phyloP scores from a whole-genome alignment of 2,888 invertebrate genomes.

The Sericinus montela region DNA sequence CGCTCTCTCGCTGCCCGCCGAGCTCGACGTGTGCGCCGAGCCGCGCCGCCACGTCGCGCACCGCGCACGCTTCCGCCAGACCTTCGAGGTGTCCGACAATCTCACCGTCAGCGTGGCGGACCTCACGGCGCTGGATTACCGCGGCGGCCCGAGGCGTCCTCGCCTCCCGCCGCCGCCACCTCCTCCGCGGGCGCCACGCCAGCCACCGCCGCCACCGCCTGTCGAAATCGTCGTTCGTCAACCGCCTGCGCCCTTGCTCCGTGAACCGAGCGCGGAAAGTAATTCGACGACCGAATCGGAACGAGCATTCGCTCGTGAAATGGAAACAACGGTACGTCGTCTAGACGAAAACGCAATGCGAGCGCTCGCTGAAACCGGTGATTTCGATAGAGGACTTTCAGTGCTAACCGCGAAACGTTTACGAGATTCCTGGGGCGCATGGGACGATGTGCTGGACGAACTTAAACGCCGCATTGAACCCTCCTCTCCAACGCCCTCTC shows the following conservation, averaged over 20 bases:
- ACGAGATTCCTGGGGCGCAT: slow-evolving; percentile 72
- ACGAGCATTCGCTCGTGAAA: slow-evolving; percentile 62
- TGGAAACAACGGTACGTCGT: slow-evolving; percentile 68
- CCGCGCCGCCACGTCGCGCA: slow-evolving; percentile 51
- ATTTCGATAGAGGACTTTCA: slow-evolving; percentile 78
- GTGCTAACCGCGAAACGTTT: slow-evolving; percentile 75
- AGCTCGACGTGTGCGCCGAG: slow-evolving; percentile 81
- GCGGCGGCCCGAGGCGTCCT: slow-evolving; percentile 54
- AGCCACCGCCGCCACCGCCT: slow-evolving; percentile 40
- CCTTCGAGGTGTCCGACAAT: slow-evolving; percentile 66
- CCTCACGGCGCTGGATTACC: slow-evolving; percentile 80
- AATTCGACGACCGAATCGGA: slow-evolving; percentile 74
- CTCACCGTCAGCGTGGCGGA: slow-evolving; percentile 82
- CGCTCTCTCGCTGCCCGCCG: slow-evolving; percentile 81
- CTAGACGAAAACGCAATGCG: slow-evolving; percentile 62
- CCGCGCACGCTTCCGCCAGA: slow-evolving; percentile 65
- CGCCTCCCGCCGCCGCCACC: slow-evolving; percentile 64
- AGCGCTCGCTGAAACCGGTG: slow-evolving; percentile 71
- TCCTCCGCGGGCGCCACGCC: slow-evolving; percentile 33
- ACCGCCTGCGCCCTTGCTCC: slow-evolving; percentile 36
- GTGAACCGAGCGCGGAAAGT: slow-evolving; percentile 68
- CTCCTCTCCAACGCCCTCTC: slow-evolving; percentile 57
- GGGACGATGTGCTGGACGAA: slow-evolving; percentile 72
- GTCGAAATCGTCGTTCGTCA: slow-evolving; percentile 7
- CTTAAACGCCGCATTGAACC: slow-evolving; percentile 64